Evolutionary conservation across 2,797 vertebrate genomes (phyloP).

Genomic region (Mus caroli): DNA sequence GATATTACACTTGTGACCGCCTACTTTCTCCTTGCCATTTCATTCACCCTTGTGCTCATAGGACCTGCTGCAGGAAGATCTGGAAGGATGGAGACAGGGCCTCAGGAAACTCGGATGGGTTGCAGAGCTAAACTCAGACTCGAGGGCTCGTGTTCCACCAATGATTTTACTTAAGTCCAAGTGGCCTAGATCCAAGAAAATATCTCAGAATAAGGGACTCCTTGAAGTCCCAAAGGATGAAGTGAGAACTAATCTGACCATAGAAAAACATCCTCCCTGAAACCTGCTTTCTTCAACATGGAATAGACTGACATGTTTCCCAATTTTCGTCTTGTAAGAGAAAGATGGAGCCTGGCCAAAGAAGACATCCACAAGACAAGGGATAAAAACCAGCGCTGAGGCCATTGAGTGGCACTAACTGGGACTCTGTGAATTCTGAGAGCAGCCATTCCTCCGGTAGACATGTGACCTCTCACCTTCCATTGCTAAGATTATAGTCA

Average conservation of each 20-base stretch:
- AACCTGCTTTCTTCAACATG: neutral
- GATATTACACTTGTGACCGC: neutral
- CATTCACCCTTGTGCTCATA: neutral
- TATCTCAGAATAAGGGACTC: neutral
- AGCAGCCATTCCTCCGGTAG: neutral
- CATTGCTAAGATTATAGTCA: neutral
- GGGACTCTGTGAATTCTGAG: neutral
- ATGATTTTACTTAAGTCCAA: constrained; percentile 17
- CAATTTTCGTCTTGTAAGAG: neutral
- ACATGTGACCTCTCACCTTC: neutral
- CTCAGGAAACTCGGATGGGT: neutral
- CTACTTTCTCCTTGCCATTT: neutral
- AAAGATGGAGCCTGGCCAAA: neutral
- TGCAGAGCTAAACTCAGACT: neutral
- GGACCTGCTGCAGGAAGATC: neutral
- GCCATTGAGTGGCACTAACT: neutral
- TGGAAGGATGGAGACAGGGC: neutral
- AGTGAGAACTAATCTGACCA: neutral
- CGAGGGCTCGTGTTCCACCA: neutral
- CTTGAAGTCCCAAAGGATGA: neutral
- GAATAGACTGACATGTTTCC: neutral
- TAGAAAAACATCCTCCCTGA: neutral
- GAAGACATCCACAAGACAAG: neutral
- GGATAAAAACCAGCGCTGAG: neutral
- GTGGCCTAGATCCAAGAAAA: neutral